Base-by-base conservation (phyloP, 1,140 invertebrate species). In the Halictus rubicundus region DNA sequence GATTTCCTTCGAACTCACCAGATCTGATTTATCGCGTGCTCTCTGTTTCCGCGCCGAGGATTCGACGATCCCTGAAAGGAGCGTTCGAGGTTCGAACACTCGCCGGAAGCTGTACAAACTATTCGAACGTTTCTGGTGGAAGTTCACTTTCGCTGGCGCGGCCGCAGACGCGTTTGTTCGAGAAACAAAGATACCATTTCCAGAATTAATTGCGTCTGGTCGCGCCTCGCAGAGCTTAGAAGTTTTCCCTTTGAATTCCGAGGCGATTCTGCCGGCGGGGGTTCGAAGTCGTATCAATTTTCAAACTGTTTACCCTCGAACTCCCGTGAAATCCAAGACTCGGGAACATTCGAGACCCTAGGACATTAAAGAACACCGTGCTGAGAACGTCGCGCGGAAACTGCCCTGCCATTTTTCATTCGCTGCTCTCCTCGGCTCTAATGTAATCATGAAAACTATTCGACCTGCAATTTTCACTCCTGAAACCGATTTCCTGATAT, bases 131-230 rank as follows among this genome's bases (percentile, higher is more conserved):
- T 27, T 16, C 49, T 16, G 49, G 5, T 16, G 49, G 10, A 78
- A 72, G 68, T 72, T 77, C 75, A 52, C 66, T 77, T 70, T 77
- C 75, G 7, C 27, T 37, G 74, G 10, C 39, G 14, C 39, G 14
- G 19, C 54, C n/a, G 37, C 6, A 7, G n/a, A 14, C 39, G 42
- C n/a, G 59, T 52, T 32, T 61, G 68, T 52, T 78, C 46, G n/a
- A 0, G 25, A 49, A 54, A 63, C 59, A 78, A 72, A 72, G 60
- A 54, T 72, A 54, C 68, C 69, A 32, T 69, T 57, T 37, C 49
- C 1, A 14, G 68, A 69, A 69, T 69, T 37, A 69, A 69, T 69
- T 57, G 21, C 49, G 27, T 23, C 37, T 32, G 39, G 64, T 49
- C 27, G 21, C 19, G 49, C 10, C 19, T 32, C 49, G 49, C 0